Evolutionary conservation across 2,888 invertebrate genomes (phyloP).

Genomic region (Oeneis ivallda): DNA sequence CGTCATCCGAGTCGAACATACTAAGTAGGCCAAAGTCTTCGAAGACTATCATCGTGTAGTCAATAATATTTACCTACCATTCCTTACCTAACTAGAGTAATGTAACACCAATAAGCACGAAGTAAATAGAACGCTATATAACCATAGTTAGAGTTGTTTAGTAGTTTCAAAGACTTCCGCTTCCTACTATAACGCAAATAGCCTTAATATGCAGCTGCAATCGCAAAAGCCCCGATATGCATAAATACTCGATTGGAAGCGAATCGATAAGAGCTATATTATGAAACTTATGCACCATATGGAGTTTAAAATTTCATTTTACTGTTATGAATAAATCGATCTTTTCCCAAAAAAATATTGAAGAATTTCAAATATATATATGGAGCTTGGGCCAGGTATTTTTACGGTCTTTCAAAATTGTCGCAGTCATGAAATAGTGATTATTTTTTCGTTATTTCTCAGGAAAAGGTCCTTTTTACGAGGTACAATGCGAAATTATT

Average conservation of each 20-base stretch:
- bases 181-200: constrained; percentile 25
- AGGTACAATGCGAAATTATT: too few relatives aligned
- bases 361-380: too few relatives aligned
- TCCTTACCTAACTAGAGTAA: not conserved
- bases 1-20: too few relatives aligned
- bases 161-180: constrained; percentile 14
- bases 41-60: too few relatives aligned
- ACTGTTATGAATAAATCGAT: not conserved
- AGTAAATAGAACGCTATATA: not conserved
- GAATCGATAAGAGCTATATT: constrained; percentile 38
- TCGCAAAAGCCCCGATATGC: constrained; percentile 34
- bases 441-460: too few relatives aligned
- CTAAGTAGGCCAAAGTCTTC: too few relatives aligned
- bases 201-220: constrained; percentile 33
- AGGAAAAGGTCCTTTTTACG: too few relatives aligned
- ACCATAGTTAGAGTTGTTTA: not conserved
- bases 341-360: not conserved
- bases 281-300: not conserved
- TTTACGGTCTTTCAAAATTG: too few relatives aligned
- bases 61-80: too few relatives aligned
- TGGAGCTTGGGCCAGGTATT: too few relatives aligned
- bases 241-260: constrained; percentile 42
- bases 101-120: not conserved
- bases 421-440: too few relatives aligned
- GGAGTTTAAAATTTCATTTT: not conserved